Base-by-base conservation (phyloP, 23 tunicate species). In the Halocynthia roretzi region DNA sequence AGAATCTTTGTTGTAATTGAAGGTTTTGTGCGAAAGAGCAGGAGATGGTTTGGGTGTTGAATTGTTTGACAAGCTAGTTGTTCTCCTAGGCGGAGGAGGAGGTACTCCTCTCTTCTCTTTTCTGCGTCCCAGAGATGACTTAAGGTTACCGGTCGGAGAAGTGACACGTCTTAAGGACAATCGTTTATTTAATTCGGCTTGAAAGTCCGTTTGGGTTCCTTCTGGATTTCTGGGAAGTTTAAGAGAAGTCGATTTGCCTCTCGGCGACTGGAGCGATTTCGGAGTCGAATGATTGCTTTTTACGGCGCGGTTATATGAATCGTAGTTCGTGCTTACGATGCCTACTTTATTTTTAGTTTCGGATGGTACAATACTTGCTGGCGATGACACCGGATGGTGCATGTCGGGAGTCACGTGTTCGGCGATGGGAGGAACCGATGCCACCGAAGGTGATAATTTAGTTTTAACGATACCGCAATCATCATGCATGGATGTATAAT, bases 31-130 rank as follows among this genome's bases (percentile, higher is more conserved):
- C 44, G 44, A 31, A 20, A 50, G 49, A 54, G 78, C 55, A 8
- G 31, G 56, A 15, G 78, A 74, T 8, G 78, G 78, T 11, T 62
- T 54, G 14, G 78, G 78, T 9, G 64, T 50, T 8, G 60, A 23
- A 54, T 64, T 74, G 78, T 18, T 54, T 10, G 78, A 74, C 12
- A 89, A 70, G 60, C 96, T 89, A 53, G 96, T 83, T 72, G 66
- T 75, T 18, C 96, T 79, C 44, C 82, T 75, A 6, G 96, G 96
- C 7, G 88, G 88, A 55, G 88, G 65, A 17, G 96, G 96, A 40
- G 71, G 82, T 50, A 74, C 63, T 54, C 63, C 63, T 8, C 64
- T 20, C 4, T 74, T 74, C 8, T 64, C 63, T 56, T 52, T 74
- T 53, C 56, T 74, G 44, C 44, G 4, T 31, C 44, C 44, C 5